Conservation (phyloP, 2,888 invertebrate genomes). For the Eupeodes latifasciatus region DNA sequence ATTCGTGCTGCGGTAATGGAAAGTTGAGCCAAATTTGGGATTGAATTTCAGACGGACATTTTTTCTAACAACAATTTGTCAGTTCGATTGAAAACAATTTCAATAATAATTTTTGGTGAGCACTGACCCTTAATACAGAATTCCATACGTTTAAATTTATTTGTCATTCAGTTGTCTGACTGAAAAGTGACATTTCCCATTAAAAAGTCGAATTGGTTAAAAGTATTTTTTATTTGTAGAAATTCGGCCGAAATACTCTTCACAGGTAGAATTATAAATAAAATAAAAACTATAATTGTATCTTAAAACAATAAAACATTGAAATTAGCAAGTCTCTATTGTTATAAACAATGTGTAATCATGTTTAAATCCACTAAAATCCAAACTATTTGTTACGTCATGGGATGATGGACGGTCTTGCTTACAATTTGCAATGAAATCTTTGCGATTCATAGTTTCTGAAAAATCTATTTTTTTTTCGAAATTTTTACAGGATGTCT, state of each 20-base stretch:
- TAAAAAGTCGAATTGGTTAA: constrained; percentile 23
- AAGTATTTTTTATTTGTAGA: constrained; percentile 5
- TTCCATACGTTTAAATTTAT: neutral
- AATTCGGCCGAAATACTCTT: constrained; percentile 6
- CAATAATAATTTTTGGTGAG: neutral
- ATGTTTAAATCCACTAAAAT: neutral
- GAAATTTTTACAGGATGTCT: constrained; percentile 84
- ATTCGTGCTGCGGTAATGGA: too few relatives aligned
- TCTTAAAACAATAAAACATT: neutral
- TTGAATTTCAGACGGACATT: too few relatives aligned
- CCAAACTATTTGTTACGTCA: constrained; percentile 80
- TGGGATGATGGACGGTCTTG: constrained; percentile 49
- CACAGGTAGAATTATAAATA: constrained; percentile 29
- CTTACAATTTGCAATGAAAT: neutral
- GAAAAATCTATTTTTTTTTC: neutral
- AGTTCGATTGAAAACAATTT: too few relatives aligned
- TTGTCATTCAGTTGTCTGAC: neutral
- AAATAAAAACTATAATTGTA: neutral
- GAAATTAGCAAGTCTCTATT: neutral
- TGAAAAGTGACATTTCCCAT: constrained; percentile 33
- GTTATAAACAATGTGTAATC: neutral
- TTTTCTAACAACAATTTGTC: too few relatives aligned
- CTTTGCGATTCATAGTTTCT: neutral
- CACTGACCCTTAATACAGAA: constrained; percentile 9
- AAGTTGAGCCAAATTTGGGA: too few relatives aligned